phyloP scores from a whole-genome alignment of 2,113 vertebrate genomes.

The Ascaphus truei region DNA sequence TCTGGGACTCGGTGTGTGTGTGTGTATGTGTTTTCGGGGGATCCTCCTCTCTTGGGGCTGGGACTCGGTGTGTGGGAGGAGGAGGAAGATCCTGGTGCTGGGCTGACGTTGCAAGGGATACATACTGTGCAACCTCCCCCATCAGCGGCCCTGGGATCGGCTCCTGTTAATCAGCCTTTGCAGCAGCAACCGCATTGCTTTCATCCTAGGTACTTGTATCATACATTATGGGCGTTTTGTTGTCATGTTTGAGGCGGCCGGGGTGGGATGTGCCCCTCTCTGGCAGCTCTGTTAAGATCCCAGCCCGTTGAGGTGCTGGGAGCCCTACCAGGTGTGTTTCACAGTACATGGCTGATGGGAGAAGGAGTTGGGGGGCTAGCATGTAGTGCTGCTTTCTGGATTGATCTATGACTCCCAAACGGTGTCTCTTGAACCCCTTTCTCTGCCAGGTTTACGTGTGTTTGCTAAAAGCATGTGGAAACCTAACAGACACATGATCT shows the following conservation, averaged over 20 bases:
- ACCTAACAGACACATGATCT: no score
- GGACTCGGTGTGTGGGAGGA: not conserved
- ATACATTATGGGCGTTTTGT: not conserved
- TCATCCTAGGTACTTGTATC: not conserved
- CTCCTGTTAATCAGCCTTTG: not conserved
- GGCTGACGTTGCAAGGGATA: slow-evolving; percentile 7
- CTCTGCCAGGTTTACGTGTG: no score
- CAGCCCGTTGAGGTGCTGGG: not conserved
- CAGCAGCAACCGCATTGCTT: not conserved
- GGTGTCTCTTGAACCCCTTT: no score
- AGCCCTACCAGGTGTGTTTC: not conserved
- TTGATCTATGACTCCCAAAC: no score
- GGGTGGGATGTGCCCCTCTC: no score
- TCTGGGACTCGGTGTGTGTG: no score
- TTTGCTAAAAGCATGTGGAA: no score
- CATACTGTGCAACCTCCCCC: not conserved
- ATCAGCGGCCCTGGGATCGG: not conserved
- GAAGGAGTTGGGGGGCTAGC: not conserved
- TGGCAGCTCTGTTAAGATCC: not conserved
- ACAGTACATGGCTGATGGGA: not conserved
- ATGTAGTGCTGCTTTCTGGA: no score
- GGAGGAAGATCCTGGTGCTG: not conserved
- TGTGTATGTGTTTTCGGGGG: no score
- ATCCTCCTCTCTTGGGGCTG: not conserved
- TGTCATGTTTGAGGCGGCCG: not conserved